These are phyloP conservation scores for Tapirus terrestris DNA, from an alignment of 2,113 vertebrate genomes.

Conservation along the genomic window DNA sequence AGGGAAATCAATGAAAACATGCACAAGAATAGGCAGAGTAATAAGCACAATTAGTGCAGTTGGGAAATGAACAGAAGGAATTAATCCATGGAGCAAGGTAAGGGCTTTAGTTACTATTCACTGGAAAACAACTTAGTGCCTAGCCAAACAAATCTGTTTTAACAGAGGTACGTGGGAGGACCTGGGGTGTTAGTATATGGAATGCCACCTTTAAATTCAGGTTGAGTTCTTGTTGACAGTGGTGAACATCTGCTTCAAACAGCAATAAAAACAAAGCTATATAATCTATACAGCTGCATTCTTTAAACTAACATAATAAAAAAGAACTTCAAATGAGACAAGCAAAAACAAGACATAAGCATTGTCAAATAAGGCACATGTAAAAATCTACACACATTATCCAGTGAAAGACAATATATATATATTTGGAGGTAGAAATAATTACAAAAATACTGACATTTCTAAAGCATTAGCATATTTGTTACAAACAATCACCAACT, in stretches of 20 bases:
- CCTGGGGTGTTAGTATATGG: conserved; percentile 70
- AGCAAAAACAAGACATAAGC: conserved; percentile 81
- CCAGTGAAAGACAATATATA: conserved; percentile 90
- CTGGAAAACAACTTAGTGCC: conserved; percentile 79
- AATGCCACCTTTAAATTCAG: conserved; percentile 73
- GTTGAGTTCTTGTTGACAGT: conserved; percentile 67
- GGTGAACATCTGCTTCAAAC: conserved; percentile 82
- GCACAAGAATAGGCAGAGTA: conserved; percentile 56
- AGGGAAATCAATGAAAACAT: conserved; percentile 63
- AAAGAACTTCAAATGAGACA: conserved; percentile 81
- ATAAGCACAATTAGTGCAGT: conserved; percentile 37
- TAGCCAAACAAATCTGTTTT: conserved; percentile 51
- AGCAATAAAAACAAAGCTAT: conserved; percentile 70
- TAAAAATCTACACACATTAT: conserved; percentile 86
- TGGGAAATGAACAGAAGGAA: conserved; percentile 63
- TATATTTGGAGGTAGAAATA: conserved; percentile 90
- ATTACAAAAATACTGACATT: conserved; percentile 92
- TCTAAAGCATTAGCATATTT: conserved; percentile 86
- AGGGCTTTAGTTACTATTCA: conserved; percentile 54
- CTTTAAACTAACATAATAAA: conserved; percentile 82
- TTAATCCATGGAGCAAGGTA: conserved; percentile 47
- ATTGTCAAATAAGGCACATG: conserved; percentile 90
- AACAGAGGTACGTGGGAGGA: conserved; percentile 57
- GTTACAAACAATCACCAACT: conserved; percentile 85
- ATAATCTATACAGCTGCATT: conserved; percentile 80